A percentile compares a stretch with the other conserved stretches of the same genome.
Conservation (phyloP, 2,888 invertebrate species). For the Drosophila atripex region DNA sequence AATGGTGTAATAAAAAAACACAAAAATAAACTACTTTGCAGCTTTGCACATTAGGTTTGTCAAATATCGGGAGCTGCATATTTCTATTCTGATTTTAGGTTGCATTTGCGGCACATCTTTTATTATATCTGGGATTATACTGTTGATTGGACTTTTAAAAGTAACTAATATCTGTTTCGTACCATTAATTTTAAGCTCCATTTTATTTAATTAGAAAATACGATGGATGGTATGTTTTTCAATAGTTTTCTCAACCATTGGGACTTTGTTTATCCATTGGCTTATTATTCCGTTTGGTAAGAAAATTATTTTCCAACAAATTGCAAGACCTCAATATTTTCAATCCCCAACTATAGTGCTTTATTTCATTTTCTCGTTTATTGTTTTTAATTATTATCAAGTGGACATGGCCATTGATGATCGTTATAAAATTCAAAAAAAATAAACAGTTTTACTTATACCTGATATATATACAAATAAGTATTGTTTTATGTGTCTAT, state of each 20-base stretch:
- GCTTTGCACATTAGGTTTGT: conserved; percentile 2
- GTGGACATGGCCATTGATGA: conserved; percentile 25
- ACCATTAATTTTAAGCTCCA: background rate
- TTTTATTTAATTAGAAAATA: background rate
- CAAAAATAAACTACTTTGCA: background rate
- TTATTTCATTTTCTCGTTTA: conserved; percentile 17
- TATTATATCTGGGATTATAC: conserved; percentile 1
- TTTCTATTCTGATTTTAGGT: conserved; percentile 3
- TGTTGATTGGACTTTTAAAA: conserved; percentile 19
- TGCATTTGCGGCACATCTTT: conserved; percentile 4
- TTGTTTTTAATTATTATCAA: conserved; percentile 25
- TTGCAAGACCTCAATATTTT: background rate
- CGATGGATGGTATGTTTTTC: conserved; percentile 9
- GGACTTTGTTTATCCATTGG: conserved; percentile 23
- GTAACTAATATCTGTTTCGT: background rate
- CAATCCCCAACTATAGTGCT: background rate
- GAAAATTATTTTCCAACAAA: background rate
- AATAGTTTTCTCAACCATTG: conserved; percentile 5
- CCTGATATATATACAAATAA: too few species aligned
- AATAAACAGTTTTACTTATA: background rate
- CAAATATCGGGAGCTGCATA: background rate
- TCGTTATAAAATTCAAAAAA: conserved; percentile 12
- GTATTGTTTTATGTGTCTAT: too few species aligned
- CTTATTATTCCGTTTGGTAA: conserved; percentile 22
- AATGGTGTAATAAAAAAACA: background rate